Evolutionary conservation across 2,888 invertebrate genomes (phyloP).

Genomic region (Zygothrica quintamaculata): DNA sequence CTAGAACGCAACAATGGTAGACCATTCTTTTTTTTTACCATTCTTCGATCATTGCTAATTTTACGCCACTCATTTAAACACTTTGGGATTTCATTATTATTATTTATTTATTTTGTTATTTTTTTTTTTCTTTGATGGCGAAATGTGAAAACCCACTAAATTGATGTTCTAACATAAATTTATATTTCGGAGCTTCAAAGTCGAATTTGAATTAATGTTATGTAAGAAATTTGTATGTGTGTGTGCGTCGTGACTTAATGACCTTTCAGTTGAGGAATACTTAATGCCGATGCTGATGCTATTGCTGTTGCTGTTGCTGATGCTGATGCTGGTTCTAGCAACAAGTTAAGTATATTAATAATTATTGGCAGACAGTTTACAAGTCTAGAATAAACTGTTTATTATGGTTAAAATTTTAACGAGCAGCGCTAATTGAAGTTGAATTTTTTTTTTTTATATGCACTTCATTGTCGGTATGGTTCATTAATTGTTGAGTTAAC

Average conservation of each 20-base stretch:
- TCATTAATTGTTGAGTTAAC: conserved; percentile 57
- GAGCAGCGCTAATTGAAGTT: conserved; percentile 57
- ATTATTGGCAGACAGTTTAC: conserved; percentile 69
- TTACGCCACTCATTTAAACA: conserved; percentile 36
- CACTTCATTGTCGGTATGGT: conserved; percentile 41
- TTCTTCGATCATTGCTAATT: conserved; percentile 63
- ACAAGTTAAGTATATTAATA: conserved; percentile 63
- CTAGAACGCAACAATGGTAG: conserved; percentile 21
- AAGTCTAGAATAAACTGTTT: conserved; percentile 16
- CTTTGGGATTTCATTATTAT: too few relatives aligned
- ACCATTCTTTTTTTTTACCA: conserved; percentile 38
- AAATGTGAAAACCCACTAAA: conserved; percentile 49
- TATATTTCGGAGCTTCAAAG: conserved; percentile 44
- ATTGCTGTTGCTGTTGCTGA: conserved; percentile 26
- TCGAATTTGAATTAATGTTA: conserved; percentile 13
- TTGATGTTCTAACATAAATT: conserved; percentile 72
- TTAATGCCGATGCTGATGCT: conserved; percentile 10
- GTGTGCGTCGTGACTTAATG: conserved; percentile 61
- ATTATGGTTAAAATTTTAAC: conserved; percentile 19
- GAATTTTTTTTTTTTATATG: conserved; percentile 54
- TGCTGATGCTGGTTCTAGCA: conserved; percentile 35
- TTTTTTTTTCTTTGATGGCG: conserved; percentile 39
- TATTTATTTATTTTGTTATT: conserved; percentile 16
- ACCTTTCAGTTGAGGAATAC: conserved; percentile 67
- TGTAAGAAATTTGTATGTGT: conserved; percentile 40